phyloP scores from a whole-genome alignment of 2,888 invertebrate genomes.

The Mylabris sibirica region DNA sequence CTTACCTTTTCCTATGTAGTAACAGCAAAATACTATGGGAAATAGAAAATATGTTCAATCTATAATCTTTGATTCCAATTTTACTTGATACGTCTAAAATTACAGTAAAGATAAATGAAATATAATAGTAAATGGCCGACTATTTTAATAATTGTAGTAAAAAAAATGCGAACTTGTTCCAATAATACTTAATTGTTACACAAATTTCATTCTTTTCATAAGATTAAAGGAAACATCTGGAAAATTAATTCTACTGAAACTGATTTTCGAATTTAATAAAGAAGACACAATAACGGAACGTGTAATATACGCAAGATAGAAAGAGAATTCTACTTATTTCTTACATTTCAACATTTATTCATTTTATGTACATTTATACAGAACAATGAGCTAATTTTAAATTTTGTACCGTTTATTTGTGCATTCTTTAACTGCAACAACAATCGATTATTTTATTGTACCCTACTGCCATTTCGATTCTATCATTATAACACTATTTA shows the following conservation, averaged over 20 bases:
- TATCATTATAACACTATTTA: neutral
- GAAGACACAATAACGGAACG: neutral
- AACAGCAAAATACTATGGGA: neutral
- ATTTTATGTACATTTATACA: no score
- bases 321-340: neutral
- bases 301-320: neutral
- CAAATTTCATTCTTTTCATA: neutral
- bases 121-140: no score
- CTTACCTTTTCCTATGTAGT: neutral
- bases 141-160: no score
- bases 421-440: neutral
- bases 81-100: no score
- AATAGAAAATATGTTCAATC: conserved; percentile 11
- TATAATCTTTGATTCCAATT: no score
- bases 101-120: no score
- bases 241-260: neutral
- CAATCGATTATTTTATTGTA: neutral
- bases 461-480: neutral
- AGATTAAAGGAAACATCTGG: conserved; percentile 5
- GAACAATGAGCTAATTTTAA: no score
- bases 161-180: neutral
- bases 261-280: conserved; percentile 13
- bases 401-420: neutral
- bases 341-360: neutral
- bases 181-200: neutral